Base-by-base conservation (phyloP, 2,113 vertebrate genomes). In the Heterotilapia buettikoferi region DNA sequence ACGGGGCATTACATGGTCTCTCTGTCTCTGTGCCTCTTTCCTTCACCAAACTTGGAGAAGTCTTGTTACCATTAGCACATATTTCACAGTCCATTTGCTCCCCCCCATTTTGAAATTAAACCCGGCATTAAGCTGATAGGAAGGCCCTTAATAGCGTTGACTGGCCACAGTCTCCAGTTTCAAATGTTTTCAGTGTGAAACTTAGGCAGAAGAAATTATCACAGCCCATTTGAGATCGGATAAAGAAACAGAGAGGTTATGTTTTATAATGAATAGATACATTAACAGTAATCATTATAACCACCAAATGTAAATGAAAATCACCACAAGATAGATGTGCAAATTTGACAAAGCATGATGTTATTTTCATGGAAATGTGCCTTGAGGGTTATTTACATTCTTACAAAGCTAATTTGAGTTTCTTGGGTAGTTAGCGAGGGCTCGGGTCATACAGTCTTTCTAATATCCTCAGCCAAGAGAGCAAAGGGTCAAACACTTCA, bases 11-110 rank as follows among this genome's bases (percentile, higher is more conserved):
- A 93, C 80, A 92, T 53, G 93, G 87, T 84, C 94, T 92, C 88
- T 90, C 90, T 88, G 52, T 45, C 90, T 86, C 91, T 94, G 73
- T 76, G 24, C 73, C 45, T 52, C 26, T 52, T 78, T 36, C 61
- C 68, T 68, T 80, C 76, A 95, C 93, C 96, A 92, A 91, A 96
- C 95, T 91, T 93, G 92, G 94, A 93, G 87, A 94, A 97, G 94
- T 92, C 95, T 95, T 95, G 95, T 96, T 96, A 95, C 96, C 97
- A 98, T 98, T 98, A 97, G 94, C 91, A 95, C 96, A 93, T 95
- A 97, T 98, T 99, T 98, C 95, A 98, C 21, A 90, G 96, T 94
- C 94, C 95, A 97, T 97, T 98, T 97, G 82, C 85, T 92, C 86
- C 87, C 93, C 92, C 97, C 95, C 96, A 96, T 95, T 93, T 96